These are phyloP conservation scores for Oxyscelio sp. DNA, from an alignment of 2,888 invertebrate species.

Conservation along the genomic window DNA sequence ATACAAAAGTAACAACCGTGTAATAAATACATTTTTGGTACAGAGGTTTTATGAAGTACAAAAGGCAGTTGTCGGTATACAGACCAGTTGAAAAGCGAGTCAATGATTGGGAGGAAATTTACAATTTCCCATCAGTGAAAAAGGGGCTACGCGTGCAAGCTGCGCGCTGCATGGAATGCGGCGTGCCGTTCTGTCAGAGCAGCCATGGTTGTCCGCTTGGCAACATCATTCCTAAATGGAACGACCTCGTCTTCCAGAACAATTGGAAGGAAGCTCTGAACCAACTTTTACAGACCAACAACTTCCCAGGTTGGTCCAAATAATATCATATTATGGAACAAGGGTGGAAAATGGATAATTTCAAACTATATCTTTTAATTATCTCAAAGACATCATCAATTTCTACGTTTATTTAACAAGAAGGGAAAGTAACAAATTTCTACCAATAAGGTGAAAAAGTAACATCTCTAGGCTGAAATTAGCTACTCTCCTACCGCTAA, in stretches of 20 bases:
- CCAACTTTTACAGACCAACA: slow-evolving; percentile 98
- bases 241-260: slow-evolving; percentile 97
- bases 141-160: slow-evolving; percentile 97
- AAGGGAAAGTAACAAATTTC: too few relatives aligned
- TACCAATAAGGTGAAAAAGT: too few relatives aligned
- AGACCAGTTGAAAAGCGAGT: slow-evolving; percentile 95
- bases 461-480: too few relatives aligned
- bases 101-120: slow-evolving; percentile 99
- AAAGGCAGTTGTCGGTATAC: slow-evolving; percentile 95
- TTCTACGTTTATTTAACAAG: too few relatives aligned
- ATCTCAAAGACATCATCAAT: too few relatives aligned
- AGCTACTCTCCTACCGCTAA: too few relatives aligned
- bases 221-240: slow-evolving; percentile 99
- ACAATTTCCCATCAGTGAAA: slow-evolving; percentile 95
- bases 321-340: too few relatives aligned
- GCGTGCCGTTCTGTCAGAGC: slow-evolving; percentile 99
- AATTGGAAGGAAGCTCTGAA: slow-evolving; percentile 98
- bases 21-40: too few relatives aligned
- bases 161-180: slow-evolving; percentile 99
- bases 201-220: slow-evolving; percentile 98
- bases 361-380: too few relatives aligned
- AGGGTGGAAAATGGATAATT: too few relatives aligned
- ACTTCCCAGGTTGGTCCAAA: slow-evolving; percentile 94
- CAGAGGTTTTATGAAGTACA: slow-evolving; percentile 98
- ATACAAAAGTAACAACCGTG: too few relatives aligned